Evolutionary conservation across 2,113 vertebrate genomes (phyloP), one percentile per base, ranked within the genome.

Genomic region (Thunnus thynnus): DNA sequence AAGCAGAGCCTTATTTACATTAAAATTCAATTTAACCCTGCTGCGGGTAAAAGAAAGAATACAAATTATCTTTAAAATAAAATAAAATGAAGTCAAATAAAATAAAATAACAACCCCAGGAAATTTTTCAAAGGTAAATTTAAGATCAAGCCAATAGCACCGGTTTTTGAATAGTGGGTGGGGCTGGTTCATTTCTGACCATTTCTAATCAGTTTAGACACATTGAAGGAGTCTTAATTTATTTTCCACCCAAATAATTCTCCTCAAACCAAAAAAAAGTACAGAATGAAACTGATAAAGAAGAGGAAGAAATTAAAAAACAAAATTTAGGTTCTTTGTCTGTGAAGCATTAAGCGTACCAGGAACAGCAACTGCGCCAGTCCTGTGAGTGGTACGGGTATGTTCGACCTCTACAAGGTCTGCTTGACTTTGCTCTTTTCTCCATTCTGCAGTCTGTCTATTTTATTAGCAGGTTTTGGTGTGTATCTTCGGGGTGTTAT

Each of bases 61-160:
- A 47, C 22, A 61, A 78, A 82, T 46, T 9, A 17, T 77, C 16
- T 20, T 22, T 44, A 68, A 25, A 78, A 80, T 54, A 22, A 79
- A 74, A 57, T 32, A 2, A 71, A 81, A 85, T 20, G 61, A 72
- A 27, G 58, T 22, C 17, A 84, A 67, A 66, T 51, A 0, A 1
- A 83, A 66, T 27, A 30, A 85, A 84, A 89, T 65, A 12, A 67
- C 2, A 72, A 77, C 66, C 64, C 67, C 64, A 66, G 64, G 60
- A 14, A 36, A 69, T 72, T 90, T 89, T 65, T 75, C 50, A 76
- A 78, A 46, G 57, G 71, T 77, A 50, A 84, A 89, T 94, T 90
- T 88, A 80, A 89, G 77, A 87, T 93, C 74, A 57, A 89, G 90
- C 93, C 89, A 90, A 92, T 87, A 92, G 91, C 92, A 92, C 92